Conservation (phyloP, 2,113 vertebrate genomes). For the Psilopogon haemacephalus region DNA sequence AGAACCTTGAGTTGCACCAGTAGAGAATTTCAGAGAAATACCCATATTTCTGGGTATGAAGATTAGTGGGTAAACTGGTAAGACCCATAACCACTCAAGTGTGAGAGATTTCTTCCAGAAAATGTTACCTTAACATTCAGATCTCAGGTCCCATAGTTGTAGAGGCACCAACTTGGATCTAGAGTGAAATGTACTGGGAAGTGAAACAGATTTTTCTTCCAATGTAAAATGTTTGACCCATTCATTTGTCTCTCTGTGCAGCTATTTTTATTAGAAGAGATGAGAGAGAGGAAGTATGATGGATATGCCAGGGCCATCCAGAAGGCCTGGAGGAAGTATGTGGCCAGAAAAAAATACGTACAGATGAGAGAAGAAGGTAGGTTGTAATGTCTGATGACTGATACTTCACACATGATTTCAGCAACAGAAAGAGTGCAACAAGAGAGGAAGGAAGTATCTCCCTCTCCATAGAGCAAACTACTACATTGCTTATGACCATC, state of each 20-base stretch:
- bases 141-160: background rate
- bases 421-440: background rate
- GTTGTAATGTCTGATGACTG: background rate
- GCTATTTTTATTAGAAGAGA: constrained; percentile 96
- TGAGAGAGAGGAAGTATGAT: constrained; percentile 95
- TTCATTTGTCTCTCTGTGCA: constrained; percentile 45
- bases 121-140: background rate
- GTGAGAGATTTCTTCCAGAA: background rate
- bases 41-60: background rate
- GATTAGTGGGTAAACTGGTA: background rate
- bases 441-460: background rate
- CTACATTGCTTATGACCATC: background rate
- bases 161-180: background rate
- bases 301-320: constrained; percentile 94
- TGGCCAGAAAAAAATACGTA: constrained; percentile 92
- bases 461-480: background rate
- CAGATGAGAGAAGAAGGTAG: constrained; percentile 99
- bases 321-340: constrained; percentile 91
- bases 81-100: background rate
- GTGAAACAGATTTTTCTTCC: background rate
- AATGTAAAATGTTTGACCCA: background rate
- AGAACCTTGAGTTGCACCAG: background rate
- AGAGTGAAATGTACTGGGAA: background rate
- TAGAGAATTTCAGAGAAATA: background rate
- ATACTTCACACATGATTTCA: background rate